Conservation (phyloP, 2,113 vertebrate genomes). For the Lampris megalopsis region DNA sequence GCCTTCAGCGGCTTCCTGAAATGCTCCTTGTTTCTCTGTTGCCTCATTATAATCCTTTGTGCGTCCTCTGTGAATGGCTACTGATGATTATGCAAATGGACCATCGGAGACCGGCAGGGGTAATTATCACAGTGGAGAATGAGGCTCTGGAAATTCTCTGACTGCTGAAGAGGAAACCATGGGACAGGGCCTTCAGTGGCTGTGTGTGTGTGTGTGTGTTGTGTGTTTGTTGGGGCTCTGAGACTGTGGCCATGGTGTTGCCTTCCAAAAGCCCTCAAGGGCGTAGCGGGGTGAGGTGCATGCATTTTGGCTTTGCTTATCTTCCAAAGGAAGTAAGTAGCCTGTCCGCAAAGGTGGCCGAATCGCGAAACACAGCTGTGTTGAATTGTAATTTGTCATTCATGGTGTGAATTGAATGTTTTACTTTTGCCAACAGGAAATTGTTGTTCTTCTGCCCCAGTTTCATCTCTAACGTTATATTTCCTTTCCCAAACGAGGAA, state of each 20-base stretch:
- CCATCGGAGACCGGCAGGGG: constrained; percentile 79
- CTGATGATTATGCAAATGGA: constrained; percentile 85
- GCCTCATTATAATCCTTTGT: constrained; percentile 84
- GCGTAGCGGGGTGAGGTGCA: constrained; percentile 2
- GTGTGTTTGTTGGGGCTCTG: constrained; percentile 19
- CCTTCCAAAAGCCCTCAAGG: constrained; percentile 26
- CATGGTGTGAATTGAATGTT: neutral
- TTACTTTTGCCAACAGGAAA: neutral
- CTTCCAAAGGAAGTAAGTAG: constrained; percentile 8
- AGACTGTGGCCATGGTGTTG: constrained; percentile 25
- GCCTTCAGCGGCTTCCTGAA: constrained; percentile 66
- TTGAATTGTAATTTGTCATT: neutral
- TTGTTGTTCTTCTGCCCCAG: constrained; percentile 1
- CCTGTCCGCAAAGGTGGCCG: constrained; percentile 6
- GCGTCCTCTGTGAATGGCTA: constrained; percentile 81
- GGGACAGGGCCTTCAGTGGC: constrained; percentile 22
- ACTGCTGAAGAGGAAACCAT: constrained; percentile 68
- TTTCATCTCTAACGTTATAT: neutral
- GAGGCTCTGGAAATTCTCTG: constrained; percentile 72
- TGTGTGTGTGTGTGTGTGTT: constrained; percentile 1
- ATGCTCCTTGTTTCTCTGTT: constrained; percentile 80
- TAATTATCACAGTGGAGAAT: constrained; percentile 83
- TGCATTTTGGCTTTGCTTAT: constrained; percentile 28
- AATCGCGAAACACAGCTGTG: neutral
- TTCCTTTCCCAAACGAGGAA: no score